Percentiles rank a stretch among this genome's conserved stretches.
These are phyloP conservation scores for Strigamia crassipes DNA, from an alignment of 2,888 invertebrate genomes.

Conservation along the genomic window DNA sequence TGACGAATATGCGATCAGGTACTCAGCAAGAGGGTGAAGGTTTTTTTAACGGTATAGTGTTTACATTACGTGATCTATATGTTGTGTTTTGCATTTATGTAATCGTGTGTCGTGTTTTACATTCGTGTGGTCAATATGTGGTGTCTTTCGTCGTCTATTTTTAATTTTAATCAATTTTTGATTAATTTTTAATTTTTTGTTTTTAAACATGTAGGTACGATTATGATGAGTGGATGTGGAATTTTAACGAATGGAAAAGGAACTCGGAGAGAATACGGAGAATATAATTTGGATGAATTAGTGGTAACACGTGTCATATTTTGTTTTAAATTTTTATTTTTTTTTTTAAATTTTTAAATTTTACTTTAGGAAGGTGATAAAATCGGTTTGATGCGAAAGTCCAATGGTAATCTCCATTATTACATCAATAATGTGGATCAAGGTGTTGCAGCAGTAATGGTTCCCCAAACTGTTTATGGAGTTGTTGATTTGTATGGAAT, in stretches of 20 bases:
- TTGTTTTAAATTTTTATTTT: neutral
- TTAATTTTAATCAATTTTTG: too few relatives aligned
- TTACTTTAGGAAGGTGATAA: conserved; percentile 79
- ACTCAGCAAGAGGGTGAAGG: conserved; percentile 70
- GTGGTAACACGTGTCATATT: conserved; percentile 64
- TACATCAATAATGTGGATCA: conserved; percentile 92
- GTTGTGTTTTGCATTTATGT: neutral
- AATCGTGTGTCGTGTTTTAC: neutral
- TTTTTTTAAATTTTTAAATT: neutral
- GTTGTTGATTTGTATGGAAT: conserved; percentile 94
- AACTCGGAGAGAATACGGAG: conserved; percentile 87
- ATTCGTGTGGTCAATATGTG: neutral
- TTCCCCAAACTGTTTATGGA: conserved; percentile 84
- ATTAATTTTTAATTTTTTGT: neutral
- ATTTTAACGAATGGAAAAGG: conserved; percentile 96
- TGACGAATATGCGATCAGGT: conserved; percentile 93
- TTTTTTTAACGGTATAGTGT: conserved; percentile 29
- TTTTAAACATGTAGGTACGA: conserved; percentile 56
- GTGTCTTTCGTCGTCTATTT: neutral
- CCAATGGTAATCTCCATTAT: conserved; percentile 84
- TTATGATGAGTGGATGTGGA: conserved; percentile 90
- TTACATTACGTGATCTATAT: neutral
- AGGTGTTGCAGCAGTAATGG: conserved; percentile 83
- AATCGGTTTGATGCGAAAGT: conserved; percentile 86
- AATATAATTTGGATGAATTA: conserved; percentile 90